These are phyloP conservation scores for Puma concolor DNA, from an alignment of 2,113 vertebrate genomes.

Conservation along the genomic window DNA sequence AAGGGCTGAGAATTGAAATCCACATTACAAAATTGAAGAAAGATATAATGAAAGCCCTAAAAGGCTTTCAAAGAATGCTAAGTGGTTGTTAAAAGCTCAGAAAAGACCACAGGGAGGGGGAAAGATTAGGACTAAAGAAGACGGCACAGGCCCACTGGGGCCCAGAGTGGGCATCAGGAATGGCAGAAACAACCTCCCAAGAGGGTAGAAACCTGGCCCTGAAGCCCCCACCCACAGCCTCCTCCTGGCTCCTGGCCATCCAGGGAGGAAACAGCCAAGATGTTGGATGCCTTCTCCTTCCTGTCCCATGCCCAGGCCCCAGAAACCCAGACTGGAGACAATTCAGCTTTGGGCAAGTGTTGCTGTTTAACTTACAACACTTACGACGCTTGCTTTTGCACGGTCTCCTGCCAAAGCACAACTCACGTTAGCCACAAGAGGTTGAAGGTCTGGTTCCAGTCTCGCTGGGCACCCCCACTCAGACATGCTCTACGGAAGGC, in stretches of 20 bases:
- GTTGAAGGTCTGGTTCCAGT: slow-evolving; percentile 95
- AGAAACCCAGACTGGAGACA: not conserved
- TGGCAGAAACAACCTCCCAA: not conserved
- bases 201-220: not conserved
- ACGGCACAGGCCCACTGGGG: not conserved
- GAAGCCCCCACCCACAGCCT: not conserved
- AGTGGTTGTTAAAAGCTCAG: slow-evolving; percentile 55
- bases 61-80: slow-evolving; percentile 56
- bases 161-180: not conserved
- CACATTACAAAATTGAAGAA: slow-evolving; percentile 52
- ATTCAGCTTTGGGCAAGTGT: not conserved
- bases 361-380: not conserved
- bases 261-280: not conserved
- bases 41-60: slow-evolving; percentile 26
- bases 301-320: not conserved
- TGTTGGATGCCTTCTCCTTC: not conserved
- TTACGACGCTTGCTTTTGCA: not conserved
- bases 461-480: slow-evolving; percentile 89
- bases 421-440: slow-evolving; percentile 97
- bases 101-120: not conserved
- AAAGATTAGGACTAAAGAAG: slow-evolving; percentile 43
- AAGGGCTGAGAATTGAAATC: slow-evolving; percentile 59
- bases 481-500: slow-evolving; percentile 97
- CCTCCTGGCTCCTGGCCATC: not conserved
- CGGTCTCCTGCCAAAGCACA: not conserved